Evolutionary conservation across 2,888 invertebrate species (phyloP).

Genomic region (Agrilus cyanescens): DNA sequence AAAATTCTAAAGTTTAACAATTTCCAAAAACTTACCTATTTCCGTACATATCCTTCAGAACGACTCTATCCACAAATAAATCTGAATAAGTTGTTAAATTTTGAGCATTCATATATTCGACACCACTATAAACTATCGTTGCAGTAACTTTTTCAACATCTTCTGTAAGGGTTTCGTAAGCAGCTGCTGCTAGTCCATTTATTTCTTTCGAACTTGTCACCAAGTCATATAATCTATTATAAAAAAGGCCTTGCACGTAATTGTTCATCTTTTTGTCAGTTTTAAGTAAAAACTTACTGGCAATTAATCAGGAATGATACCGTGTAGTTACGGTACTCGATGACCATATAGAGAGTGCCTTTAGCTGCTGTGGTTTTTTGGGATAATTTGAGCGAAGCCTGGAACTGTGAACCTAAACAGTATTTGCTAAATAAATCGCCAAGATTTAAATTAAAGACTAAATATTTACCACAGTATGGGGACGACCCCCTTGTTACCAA

Average conservation of each 20-base stretch:
- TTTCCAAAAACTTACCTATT: constrained; percentile 30
- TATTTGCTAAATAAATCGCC: too few relatives aligned
- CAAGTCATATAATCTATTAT: too few relatives aligned
- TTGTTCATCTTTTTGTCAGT: too few relatives aligned
- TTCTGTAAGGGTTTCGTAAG: constrained; percentile 25
- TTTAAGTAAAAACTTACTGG: constrained; percentile 33
- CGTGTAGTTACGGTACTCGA: constrained; percentile 31
- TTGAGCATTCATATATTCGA: background rate
- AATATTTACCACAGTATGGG: constrained; percentile 42
- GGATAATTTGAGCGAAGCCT: constrained; percentile 37
- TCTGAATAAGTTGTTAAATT: background rate
- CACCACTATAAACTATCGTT: constrained; percentile 7
- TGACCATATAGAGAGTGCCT: constrained; percentile 36
- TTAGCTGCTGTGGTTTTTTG: constrained; percentile 32
- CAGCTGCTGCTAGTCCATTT: constrained; percentile 31
- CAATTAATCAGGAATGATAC: constrained; percentile 37
- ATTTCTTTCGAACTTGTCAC: constrained; percentile 4
- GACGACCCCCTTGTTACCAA: constrained; percentile 38
- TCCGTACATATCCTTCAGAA: constrained; percentile 31
- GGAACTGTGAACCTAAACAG: constrained; percentile 39
- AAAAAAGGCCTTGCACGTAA: too few relatives aligned
- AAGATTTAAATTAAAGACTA: background rate
- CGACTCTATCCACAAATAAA: constrained; percentile 28
- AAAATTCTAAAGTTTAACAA: too few relatives aligned
- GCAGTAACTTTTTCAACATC: constrained; percentile 9